Percentiles rank a stretch among this genome's conserved stretches.
Conservation (phyloP, 2,888 invertebrate species). For the Aspidiotus rigidus region DNA sequence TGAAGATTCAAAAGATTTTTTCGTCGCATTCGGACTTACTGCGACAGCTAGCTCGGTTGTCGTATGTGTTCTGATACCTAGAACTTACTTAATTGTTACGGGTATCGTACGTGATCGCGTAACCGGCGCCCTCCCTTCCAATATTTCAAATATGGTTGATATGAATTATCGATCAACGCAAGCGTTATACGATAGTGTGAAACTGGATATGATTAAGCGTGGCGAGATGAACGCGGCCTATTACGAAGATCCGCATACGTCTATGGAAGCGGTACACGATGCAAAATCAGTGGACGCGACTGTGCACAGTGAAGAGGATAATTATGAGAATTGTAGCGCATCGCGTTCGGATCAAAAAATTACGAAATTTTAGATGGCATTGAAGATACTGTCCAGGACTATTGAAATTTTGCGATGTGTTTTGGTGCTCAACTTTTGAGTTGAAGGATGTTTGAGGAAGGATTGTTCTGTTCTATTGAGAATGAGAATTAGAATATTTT, state of each 20-base stretch:
- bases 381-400: neutral
- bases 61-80: slow-evolving; percentile 56
- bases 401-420: too few relatives aligned
- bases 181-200: slow-evolving; percentile 41
- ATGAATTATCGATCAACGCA: slow-evolving; percentile 41
- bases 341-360: slow-evolving; percentile 12
- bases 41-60: slow-evolving; percentile 55
- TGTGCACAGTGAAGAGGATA: slow-evolving; percentile 11
- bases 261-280: neutral
- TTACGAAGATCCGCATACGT: slow-evolving; percentile 25
- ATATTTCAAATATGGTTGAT: slow-evolving; percentile 42
- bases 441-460: neutral
- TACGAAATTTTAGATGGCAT: slow-evolving; percentile 23
- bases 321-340: slow-evolving; percentile 20
- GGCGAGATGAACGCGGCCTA: slow-evolving; percentile 32
- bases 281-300: neutral
- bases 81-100: slow-evolving; percentile 58
- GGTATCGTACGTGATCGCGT: slow-evolving; percentile 53
- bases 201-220: slow-evolving; percentile 34
- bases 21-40: slow-evolving; percentile 53
- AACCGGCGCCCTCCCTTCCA: slow-evolving; percentile 41
- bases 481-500: too few relatives aligned
- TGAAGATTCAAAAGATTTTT: slow-evolving; percentile 45
- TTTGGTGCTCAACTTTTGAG: neutral
- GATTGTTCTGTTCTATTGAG: neutral